phyloP scores from a whole-genome alignment of 2,888 invertebrate species.

The Acanthosepion pharaonis region DNA sequence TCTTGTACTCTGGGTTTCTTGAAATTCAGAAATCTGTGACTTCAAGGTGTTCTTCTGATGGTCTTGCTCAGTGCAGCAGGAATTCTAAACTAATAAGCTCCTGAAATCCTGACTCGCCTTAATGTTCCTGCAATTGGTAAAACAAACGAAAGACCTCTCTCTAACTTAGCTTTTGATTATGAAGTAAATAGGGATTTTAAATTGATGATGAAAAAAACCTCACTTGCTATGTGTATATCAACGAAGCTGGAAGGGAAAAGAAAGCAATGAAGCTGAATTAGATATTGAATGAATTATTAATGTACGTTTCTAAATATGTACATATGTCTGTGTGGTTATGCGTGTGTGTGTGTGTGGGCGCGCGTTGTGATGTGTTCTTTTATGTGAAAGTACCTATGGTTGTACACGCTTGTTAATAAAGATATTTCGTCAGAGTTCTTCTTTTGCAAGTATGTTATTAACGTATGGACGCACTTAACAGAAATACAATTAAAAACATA shows the following conservation, averaged over 20 bases:
- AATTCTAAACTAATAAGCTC: neutral
- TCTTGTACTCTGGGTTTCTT: neutral
- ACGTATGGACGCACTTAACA: neutral
- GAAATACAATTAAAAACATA: neutral
- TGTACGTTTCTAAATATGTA: neutral
- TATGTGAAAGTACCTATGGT: neutral
- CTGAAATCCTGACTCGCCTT: neutral
- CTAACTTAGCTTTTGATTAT: accelerated
- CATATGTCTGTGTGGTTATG: neutral
- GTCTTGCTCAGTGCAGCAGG: neutral
- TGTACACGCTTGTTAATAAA: neutral
- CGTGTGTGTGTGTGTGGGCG: neutral
- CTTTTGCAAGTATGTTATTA: neutral
- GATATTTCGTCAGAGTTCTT: neutral
- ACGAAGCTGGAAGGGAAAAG: too few relatives aligned
- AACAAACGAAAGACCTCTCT: neutral
- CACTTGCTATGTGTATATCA: too few relatives aligned
- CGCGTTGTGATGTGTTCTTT: neutral
- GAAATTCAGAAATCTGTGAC: neutral
- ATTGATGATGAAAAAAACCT: too few relatives aligned
- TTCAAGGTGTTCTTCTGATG: neutral
- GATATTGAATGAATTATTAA: neutral
- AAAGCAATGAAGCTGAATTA: neutral
- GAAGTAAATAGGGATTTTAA: neutral
- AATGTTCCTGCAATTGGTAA: neutral